Conservation (phyloP, 2,797 vertebrate genomes). For the Zenarchopterus dispar region DNA sequence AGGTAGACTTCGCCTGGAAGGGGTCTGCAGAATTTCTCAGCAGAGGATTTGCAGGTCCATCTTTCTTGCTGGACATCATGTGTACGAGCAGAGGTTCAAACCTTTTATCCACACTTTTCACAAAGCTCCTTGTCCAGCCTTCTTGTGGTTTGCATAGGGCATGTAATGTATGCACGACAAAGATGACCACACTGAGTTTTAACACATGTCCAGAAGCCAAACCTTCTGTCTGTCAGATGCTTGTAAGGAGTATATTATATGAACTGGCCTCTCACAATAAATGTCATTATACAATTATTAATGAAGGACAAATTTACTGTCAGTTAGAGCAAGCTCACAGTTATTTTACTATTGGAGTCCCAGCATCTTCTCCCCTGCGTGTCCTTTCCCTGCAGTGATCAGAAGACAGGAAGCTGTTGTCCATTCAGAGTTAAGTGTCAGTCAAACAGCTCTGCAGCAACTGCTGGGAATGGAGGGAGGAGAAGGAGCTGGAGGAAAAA, state of each 20-base stretch:
- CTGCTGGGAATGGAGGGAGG: conserved; percentile 33
- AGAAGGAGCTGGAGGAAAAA: conserved; percentile 40
- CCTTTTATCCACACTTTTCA: conserved; percentile 23
- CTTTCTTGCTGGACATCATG: conserved; percentile 45
- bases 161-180: conserved; percentile 72
- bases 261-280: conserved; percentile 63
- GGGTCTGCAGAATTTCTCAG: conserved; percentile 46
- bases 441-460: conserved; percentile 56
- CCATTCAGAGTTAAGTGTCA: conserved; percentile 46
- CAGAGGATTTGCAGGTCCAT: conserved; percentile 34
- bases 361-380: conserved; percentile 32
- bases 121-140: conserved; percentile 52
- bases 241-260: conserved; percentile 63
- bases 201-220: conserved; percentile 64
- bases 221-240: conserved; percentile 53
- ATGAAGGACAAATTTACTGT: conserved; percentile 58
- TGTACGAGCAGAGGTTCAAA: conserved; percentile 26
- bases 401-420: conserved; percentile 61
- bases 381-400: conserved; percentile 74
- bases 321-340: conserved; percentile 35
- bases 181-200: conserved; percentile 57
- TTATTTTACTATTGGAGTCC: conserved; percentile 17
- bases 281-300: conserved; percentile 67
- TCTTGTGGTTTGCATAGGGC: conserved; percentile 79
- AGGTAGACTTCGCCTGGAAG: conserved; percentile 64